These are phyloP conservation scores for Emys orbicularis DNA, from an alignment of 2,797 vertebrate genomes.

Conservation along the genomic window DNA sequence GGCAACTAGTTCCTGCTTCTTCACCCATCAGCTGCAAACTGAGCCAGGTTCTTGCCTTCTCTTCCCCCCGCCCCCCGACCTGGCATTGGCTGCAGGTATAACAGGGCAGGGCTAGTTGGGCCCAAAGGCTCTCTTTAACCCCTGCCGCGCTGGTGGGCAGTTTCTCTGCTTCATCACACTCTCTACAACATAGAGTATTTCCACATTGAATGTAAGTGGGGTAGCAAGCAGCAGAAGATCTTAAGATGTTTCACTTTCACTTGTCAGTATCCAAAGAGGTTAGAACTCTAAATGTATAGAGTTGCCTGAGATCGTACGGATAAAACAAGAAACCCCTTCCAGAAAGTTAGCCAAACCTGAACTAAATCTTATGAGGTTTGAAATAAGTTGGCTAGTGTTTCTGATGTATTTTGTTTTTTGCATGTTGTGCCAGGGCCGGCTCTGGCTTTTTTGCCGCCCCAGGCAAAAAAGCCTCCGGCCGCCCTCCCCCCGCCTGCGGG, in stretches of 20 bases:
- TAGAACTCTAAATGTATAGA: not conserved
- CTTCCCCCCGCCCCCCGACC: too few relatives aligned
- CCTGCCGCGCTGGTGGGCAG: too few relatives aligned
- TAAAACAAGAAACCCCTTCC: not conserved
- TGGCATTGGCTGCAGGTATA: too few relatives aligned
- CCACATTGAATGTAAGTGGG: not conserved
- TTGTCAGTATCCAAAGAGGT: not conserved
- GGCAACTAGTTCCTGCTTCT: too few relatives aligned
- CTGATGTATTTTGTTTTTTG: not conserved
- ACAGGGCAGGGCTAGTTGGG: too few relatives aligned
- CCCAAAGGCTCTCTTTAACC: too few relatives aligned
- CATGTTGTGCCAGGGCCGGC: too few relatives aligned
- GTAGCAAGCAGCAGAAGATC: not conserved
- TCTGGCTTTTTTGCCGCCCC: too few relatives aligned
- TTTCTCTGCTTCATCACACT: not conserved
- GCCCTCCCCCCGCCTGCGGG: too few relatives aligned
- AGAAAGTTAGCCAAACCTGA: not conserved
- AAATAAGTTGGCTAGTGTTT: not conserved
- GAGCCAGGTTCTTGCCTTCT: too few relatives aligned
- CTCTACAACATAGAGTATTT: not conserved
- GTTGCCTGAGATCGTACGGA: not conserved
- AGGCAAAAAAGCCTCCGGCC: too few relatives aligned
- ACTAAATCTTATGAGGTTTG: not conserved
- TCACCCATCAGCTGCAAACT: too few relatives aligned
- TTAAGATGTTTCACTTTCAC: fast-evolving